Base-by-base conservation (phyloP, 2,113 vertebrate species). In the Plestiodon gilberti region DNA sequence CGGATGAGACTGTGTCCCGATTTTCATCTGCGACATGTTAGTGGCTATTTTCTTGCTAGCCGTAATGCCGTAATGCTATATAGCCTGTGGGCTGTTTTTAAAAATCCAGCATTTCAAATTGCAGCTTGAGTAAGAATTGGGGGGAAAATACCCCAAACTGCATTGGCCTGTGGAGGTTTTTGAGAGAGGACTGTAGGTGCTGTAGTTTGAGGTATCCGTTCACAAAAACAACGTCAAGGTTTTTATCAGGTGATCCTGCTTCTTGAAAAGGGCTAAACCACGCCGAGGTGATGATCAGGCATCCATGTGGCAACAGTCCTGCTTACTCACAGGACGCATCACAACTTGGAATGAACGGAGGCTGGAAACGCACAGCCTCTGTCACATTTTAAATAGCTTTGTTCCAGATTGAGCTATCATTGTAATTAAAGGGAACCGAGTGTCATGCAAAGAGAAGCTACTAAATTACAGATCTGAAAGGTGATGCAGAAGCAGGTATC, bases 381-480 rank as follows among this genome's bases (percentile, higher is more conserved):
- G 69, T 40, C 18, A 6, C 33, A 38, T 85, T 83, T 91, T 77
- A 90, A 95, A 91, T 52, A 95, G 90, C 86, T 90, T 62, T n/a
- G 35, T 91, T 88, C 77, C 83, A 81, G 76, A 89, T 35, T 85
- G 94, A 94, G 89, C 0, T 77, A 95, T 94, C 89, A 87, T 86
- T 92, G 38, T 95, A 95, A 96, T 96, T 95, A 96, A 88, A 88
- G 38, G 52, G 88, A 92, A 85, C 18, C 69, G 70, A 94, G 93
- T 89, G 90, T 92, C 94, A 87, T 6, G 25, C 65, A 93, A 69
- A 92, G 86, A 94, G 90, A 87, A 93, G 89, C 87, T 91, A 90
- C 86, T 88, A 93, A 96, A 95, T 96, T 95, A 93, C 84, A 95
- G 94, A 88, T 93, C 94, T 95, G 89, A 83, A 81, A 91, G 61